phyloP scores from a whole-genome alignment of 2,797 vertebrate genomes.

The Crossoptilon crossoptilon region DNA sequence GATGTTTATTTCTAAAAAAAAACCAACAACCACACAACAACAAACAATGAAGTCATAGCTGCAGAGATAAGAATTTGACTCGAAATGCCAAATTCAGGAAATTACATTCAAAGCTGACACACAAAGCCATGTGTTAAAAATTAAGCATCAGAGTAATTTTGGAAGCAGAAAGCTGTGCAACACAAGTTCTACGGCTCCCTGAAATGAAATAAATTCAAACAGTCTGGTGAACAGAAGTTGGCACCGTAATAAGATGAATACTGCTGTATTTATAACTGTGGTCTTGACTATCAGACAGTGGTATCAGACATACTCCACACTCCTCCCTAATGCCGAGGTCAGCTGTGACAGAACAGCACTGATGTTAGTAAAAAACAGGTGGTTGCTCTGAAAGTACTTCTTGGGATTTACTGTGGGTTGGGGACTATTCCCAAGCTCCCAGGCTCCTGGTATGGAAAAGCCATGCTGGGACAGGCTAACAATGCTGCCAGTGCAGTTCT shows the following conservation, averaged over 20 bases:
- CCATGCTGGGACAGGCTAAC: background rate
- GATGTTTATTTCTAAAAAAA: background rate
- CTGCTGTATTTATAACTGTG: background rate
- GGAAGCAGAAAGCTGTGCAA: background rate
- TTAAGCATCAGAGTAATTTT: background rate
- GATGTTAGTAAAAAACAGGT: background rate
- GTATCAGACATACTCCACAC: background rate
- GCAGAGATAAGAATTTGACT: constrained; percentile 1
- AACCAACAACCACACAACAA: background rate
- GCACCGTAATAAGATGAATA: background rate
- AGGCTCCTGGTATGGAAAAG: background rate
- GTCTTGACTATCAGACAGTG: background rate
- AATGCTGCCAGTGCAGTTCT: background rate
- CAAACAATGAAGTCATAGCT: background rate
- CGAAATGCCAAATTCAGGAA: constrained; percentile 53
- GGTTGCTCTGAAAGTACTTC: background rate
- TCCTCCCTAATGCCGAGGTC: background rate
- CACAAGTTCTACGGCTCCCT: background rate
- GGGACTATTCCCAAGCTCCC: background rate
- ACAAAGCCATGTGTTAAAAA: constrained; percentile 34
- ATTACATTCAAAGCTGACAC: constrained; percentile 27
- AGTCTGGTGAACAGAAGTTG: constrained; percentile 34
- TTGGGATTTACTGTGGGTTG: too few relatives aligned
- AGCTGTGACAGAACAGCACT: background rate
- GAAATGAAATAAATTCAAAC: constrained; percentile 2